These are phyloP conservation scores for Numenius arquata DNA, from an alignment of 2,113 vertebrate species.

Conservation along the genomic window DNA sequence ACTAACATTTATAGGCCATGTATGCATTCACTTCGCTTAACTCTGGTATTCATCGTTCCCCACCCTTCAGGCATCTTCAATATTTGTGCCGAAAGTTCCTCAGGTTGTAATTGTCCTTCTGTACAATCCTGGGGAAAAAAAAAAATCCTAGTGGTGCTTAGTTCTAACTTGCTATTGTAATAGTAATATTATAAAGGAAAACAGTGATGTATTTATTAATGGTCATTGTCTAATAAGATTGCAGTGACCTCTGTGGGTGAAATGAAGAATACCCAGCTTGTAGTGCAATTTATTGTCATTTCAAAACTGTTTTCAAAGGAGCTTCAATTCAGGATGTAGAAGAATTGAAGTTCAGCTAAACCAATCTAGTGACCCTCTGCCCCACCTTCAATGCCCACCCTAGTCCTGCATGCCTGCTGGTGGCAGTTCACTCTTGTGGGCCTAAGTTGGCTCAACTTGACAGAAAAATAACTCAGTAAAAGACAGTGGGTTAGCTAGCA, in stretches of 20 bases:
- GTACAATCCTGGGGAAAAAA: background rate
- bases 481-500: background rate
- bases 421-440: background rate
- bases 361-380: background rate
- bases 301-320: background rate
- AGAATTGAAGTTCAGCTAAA: background rate
- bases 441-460: background rate
- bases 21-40: background rate
- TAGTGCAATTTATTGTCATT: background rate
- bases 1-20: background rate
- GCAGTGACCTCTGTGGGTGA: slow-evolving; percentile 32
- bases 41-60: background rate
- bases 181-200: background rate
- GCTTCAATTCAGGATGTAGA: background rate
- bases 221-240: background rate
- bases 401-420: background rate
- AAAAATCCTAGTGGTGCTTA: background rate
- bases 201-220: background rate
- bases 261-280: background rate
- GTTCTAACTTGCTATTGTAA: background rate
- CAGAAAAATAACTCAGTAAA: background rate
- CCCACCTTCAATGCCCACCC: background rate
- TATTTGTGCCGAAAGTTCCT: background rate
- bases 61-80: background rate
- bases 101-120: background rate